Evolutionary conservation across 2,888 invertebrate genomes (phyloP).

Genomic region (Rhagonycha lutea): DNA sequence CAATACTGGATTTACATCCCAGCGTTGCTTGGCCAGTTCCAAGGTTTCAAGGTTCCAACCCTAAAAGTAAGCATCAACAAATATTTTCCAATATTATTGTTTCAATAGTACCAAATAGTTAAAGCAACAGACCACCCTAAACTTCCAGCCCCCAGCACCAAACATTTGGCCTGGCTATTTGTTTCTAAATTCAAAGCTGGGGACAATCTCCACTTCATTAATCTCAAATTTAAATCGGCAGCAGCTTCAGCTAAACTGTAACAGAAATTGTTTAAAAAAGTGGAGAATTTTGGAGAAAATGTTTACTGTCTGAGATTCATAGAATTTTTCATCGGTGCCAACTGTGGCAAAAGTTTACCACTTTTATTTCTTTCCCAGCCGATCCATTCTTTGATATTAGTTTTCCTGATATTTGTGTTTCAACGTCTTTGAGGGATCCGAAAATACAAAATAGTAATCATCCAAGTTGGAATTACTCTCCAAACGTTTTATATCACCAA

Average conservation of each 20-base stretch:
- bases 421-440: conserved; percentile 76
- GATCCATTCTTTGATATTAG: conserved; percentile 64
- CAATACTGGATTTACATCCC: too few species aligned
- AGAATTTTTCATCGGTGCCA: conserved; percentile 80
- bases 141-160: conserved; percentile 93
- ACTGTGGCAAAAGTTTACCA: conserved; percentile 82
- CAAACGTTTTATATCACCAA: conserved; percentile 37
- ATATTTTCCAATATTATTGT: not conserved
- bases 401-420: too few species aligned
- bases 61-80: conserved; percentile 55
- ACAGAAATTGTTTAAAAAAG: conserved; percentile 58
- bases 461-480: conserved; percentile 37
- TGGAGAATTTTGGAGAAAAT: not conserved
- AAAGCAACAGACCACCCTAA: conserved; percentile 94
- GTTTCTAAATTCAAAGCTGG: conserved; percentile 86
- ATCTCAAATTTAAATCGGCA: conserved; percentile 88
- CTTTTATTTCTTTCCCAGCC: conserved; percentile 95
- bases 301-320: conserved; percentile 73
- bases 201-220: conserved; percentile 97
- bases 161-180: conserved; percentile 77
- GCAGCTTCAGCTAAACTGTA: conserved; percentile 80
- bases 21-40: too few species aligned
- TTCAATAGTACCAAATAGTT: conserved; percentile 73
- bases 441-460: conserved; percentile 72
- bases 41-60: too few species aligned